Percentiles rank a stretch among this genome's conserved stretches.
These are phyloP conservation scores for Prionace glauca DNA, from an alignment of 2,797 vertebrate species.

Conservation along the genomic window DNA sequence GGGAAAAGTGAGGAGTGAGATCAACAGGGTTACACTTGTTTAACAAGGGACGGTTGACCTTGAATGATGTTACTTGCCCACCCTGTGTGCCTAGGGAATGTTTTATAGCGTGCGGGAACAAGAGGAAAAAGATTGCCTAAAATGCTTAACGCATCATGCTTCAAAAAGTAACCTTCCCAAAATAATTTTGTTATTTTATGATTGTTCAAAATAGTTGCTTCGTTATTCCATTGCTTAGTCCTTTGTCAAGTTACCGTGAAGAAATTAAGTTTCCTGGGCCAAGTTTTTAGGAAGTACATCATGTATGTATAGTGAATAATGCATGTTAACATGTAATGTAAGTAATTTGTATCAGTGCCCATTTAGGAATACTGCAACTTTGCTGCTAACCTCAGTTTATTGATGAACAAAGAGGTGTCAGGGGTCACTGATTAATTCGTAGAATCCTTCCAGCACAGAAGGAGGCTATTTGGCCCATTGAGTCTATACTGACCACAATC, in stretches of 20 bases:
- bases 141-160: too few relatives aligned
- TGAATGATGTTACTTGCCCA: neutral
- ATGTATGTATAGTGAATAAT: neutral
- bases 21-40: neutral
- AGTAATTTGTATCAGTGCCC: neutral
- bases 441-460: too few relatives aligned
- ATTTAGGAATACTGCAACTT: neutral
- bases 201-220: neutral
- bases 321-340: neutral
- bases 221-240: constrained; percentile 16
- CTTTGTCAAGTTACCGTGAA: constrained; percentile 1
- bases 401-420: neutral
- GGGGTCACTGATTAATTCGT: neutral
- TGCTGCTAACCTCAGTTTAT: neutral
- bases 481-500: neutral
- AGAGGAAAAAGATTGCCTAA: neutral
- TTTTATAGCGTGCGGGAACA: neutral
- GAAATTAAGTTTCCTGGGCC: neutral
- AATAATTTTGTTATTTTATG: constrained; percentile 2
- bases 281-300: neutral
- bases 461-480: neutral
- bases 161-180: neutral
- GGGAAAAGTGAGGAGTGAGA: neutral
- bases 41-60: constrained; percentile 18
- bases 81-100: neutral